Percentiles rank a stretch among this genome's conserved stretches.
These are phyloP conservation scores for Galago senegalensis DNA, from an alignment of 2,797 vertebrate genomes.

Conservation along the genomic window DNA sequence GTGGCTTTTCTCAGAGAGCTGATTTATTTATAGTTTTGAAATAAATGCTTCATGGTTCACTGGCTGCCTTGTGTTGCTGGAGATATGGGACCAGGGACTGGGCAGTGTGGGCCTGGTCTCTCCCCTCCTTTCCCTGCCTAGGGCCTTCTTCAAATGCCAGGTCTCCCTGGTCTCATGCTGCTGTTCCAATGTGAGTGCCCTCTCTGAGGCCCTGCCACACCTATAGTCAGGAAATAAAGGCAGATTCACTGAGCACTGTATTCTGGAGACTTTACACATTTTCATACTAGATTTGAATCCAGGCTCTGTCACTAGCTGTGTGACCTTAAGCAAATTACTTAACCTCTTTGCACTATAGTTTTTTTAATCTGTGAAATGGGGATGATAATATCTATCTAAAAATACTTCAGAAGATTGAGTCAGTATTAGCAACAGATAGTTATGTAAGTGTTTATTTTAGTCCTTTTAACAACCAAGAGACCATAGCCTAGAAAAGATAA, in stretches of 20 bases:
- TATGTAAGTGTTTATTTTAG: not conserved
- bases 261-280: not conserved
- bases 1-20: conserved; percentile 26
- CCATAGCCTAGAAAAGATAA: not conserved
- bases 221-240: not conserved
- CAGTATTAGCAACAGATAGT: not conserved
- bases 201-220: not conserved
- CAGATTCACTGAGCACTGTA: not conserved
- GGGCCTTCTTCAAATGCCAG: not conserved
- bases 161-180: rapidly evolving
- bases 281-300: not conserved
- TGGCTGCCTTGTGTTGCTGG: not conserved
- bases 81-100: not conserved
- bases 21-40: conserved; percentile 75
- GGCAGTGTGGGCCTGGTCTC: not conserved
- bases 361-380: not conserved
- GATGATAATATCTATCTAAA: not conserved
- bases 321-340: too few relatives aligned
- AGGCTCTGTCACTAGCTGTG: too few relatives aligned
- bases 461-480: not conserved
- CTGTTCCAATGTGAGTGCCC: not conserved
- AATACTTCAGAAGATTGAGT: not conserved
- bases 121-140: not conserved
- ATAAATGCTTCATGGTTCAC: conserved; percentile 70
- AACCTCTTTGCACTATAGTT: too few relatives aligned